Conservation (phyloP, 1,140 invertebrate genomes). For the Heliconius hermathena region DNA sequence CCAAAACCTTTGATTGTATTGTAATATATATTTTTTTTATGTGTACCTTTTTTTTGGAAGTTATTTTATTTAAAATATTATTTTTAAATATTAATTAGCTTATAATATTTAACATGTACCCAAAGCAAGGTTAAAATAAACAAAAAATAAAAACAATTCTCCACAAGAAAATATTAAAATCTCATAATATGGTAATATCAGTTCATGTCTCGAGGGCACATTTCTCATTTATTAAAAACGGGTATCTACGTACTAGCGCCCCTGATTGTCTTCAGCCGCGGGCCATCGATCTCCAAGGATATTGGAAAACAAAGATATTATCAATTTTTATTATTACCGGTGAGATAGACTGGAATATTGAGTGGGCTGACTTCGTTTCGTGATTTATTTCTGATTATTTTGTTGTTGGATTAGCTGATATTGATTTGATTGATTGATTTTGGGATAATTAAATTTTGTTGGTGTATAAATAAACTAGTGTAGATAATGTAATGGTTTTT, state of each 20-base stretch:
- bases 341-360: conserved; percentile 17
- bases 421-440: background rate
- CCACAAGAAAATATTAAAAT: conserved; percentile 23
- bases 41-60: too few relatives aligned
- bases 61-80: background rate
- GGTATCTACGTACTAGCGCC: conserved; percentile 49
- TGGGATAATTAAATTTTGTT: background rate
- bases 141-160: background rate
- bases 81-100: too few relatives aligned
- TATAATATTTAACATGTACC: background rate
- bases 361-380: background rate
- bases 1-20: too few relatives aligned
- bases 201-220: conserved; percentile 36
- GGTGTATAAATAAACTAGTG: background rate
- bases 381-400: conserved; percentile 1
- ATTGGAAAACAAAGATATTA: conserved; percentile 72
- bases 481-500: too few relatives aligned
- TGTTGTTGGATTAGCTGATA: background rate
- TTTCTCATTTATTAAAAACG: conserved; percentile 68
- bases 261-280: conserved; percentile 53
- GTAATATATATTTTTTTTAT: too few relatives aligned
- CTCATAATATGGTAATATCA: conserved; percentile 31
- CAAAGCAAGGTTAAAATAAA: background rate
- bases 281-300: conserved; percentile 66
- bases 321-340: conserved; percentile 57